Base-by-base conservation (phyloP, 2,113 vertebrate species). In the Dolichallabes microphthalmus region DNA sequence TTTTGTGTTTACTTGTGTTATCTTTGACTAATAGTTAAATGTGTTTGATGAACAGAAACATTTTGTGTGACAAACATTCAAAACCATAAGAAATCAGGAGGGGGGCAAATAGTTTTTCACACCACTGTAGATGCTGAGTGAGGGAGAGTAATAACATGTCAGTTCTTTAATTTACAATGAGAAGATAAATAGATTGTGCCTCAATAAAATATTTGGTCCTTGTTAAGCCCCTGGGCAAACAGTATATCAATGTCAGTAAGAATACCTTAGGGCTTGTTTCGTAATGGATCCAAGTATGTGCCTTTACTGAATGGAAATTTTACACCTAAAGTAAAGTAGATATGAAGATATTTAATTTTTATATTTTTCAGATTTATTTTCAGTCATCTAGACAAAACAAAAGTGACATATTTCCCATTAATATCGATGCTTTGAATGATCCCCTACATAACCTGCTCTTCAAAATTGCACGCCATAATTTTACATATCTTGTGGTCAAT, bases 231-330 rank as follows among this genome's bases (percentile, higher is more conserved):
- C 22, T 45, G 30, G 45, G 61, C 14, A 45, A 39, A 76, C 4
- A 77, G 80, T 69, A 69, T 68, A 69, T 87, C 63, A 85, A 14
- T 71, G 30, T 58, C 66, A 83, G 68, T 30, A n/a, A 27, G 27
- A 85, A 71, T 39, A 55, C 73, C 71, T 45, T 15, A 77, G 63
- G 61, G 15, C 19, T 74, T 25, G 20, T 32, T 69, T 69, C 66
- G 39, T 50, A 50, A 25, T 15, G 12, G 22, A 2, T 74, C 12
- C 32, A 39, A 60, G 10, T 69, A 57, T 82, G 17, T 71, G 52
- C 10, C 20, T 17, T 71, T 71, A 82, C 39, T n/a, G 22, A 15
- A 25, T 25, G 4, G 11, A 73, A 50, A 50, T 50, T 73, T 50
- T 50, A 50, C 25, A 50, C 10, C 12, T 50, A 50, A 74, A 50